Evolutionary conservation across 2,797 vertebrate species (phyloP).

Genomic region (Cheirogaleus major): DNA sequence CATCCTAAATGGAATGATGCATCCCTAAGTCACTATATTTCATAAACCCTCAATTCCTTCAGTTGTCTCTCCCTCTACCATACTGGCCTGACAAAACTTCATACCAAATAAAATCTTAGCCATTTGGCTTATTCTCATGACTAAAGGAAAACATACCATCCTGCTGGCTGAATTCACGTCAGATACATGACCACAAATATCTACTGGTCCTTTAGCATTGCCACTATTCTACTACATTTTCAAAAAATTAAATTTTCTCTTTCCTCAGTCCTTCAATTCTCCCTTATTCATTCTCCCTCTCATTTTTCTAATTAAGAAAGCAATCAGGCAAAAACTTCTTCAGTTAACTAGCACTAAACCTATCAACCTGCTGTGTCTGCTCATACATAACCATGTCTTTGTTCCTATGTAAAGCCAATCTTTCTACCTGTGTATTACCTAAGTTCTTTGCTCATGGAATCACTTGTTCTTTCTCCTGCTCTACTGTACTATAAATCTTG

Average conservation of each 20-base stretch:
- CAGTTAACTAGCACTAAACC: neutral
- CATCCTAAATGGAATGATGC: neutral
- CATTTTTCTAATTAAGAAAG: neutral
- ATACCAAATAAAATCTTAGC: neutral
- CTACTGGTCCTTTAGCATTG: neutral
- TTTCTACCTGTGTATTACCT: neutral
- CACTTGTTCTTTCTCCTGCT: neutral
- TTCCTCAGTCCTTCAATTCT: neutral
- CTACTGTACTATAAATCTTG: neutral
- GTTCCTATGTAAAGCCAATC: neutral
- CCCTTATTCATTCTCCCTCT: neutral
- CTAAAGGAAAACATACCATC: neutral
- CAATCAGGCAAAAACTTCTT: neutral
- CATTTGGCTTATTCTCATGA: neutral
- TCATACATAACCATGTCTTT: neutral
- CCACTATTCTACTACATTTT: neutral
- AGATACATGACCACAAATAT: neutral
- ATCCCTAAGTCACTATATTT: neutral
- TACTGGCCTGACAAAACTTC: neutral
- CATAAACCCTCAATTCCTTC: neutral
- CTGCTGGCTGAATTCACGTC: neutral
- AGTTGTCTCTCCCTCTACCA: neutral
- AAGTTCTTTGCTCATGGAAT: neutral
- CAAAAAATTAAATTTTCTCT: neutral
- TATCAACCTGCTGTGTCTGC: neutral